Evolutionary conservation across 1,140 invertebrate species (phyloP).

Genomic region (Oncopeltus fasciatus): DNA sequence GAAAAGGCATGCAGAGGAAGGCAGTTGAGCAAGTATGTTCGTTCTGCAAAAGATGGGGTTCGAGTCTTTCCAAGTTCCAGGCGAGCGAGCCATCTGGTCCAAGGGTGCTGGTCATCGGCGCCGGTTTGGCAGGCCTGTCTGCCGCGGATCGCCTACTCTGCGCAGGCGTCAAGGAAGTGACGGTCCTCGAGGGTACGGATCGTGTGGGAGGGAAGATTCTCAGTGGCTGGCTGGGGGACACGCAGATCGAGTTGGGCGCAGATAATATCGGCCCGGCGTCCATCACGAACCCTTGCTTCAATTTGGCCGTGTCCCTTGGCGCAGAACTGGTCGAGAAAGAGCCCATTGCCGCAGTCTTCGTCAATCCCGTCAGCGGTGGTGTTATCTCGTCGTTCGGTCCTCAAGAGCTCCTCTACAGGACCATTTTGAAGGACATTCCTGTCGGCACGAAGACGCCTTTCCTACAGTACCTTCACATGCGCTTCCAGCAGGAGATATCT

Average conservation of each 20-base stretch:
- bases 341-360: slow-evolving; percentile 17
- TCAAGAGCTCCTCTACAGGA: slow-evolving; percentile 46
- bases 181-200: slow-evolving; percentile 55
- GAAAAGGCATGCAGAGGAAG: too few relatives aligned
- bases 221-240: slow-evolving; percentile 55
- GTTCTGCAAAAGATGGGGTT: too few relatives aligned
- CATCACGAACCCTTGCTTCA: slow-evolving; percentile 49
- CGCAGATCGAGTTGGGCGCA: slow-evolving; percentile 55
- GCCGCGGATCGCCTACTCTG: slow-evolving; percentile 51
- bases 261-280: slow-evolving; percentile 43
- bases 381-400: slow-evolving; percentile 42
- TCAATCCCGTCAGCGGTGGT: slow-evolving; percentile 46
- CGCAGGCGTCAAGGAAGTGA: slow-evolving; percentile 51
- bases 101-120: slow-evolving; percentile 52
- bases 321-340: slow-evolving; percentile 41
- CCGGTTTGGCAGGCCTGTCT: slow-evolving; percentile 56
- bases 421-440: slow-evolving; percentile 28
- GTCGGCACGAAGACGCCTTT: slow-evolving; percentile 30
- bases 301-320: slow-evolving; percentile 44
- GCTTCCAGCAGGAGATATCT: slow-evolving; percentile 41
- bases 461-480: slow-evolving; percentile 30
- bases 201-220: slow-evolving; percentile 55
- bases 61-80: too few relatives aligned
- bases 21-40: too few relatives aligned
- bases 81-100: too few relatives aligned